Base-by-base conservation (phyloP, 2,113 vertebrate species). In the Phylloscopus trochiloides region DNA sequence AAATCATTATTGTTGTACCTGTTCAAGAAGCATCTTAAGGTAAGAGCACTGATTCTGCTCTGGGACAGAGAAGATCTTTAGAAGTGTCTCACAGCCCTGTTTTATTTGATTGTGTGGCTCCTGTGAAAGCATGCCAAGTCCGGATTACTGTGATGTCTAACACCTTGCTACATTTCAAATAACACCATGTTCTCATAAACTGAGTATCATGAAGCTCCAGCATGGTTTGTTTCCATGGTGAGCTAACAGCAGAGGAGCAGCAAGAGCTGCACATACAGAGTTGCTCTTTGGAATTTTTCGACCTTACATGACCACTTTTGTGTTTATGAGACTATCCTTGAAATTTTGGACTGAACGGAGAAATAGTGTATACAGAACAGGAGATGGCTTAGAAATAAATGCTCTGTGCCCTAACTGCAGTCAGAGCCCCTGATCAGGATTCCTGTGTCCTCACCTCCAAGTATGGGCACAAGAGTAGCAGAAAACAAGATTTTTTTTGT, bases 101-200 rank as follows among this genome's bases (percentile, higher is more conserved):
- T 95, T 92, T 50, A 73, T 75, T 90, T 52, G 61, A 59, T 15
- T 65, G 54, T 34, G 45, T 73, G 67, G 62, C 52, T 95, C 66
- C 85, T 82, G 34, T 83, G 82, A 93, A 94, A 76, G 50, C 54
- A 70, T 52, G 90, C 96, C 95, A 95, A 92, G 71, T 86, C 92
- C 0, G 1, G 90, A 94, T 96, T 94, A 96, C 88, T 90, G 68
- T 62, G 65, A 93, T 92, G 78, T 72, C 90, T 90, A 93, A 90
- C 92, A 96, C 92, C 95, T 93, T 86, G 67, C 92, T 82, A 73
- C 74, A 87, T 90, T 92, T 97, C 95, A 96, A 95, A 83, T 86
- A 96, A 97, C 95, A 97, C 92, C 74, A 79, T 54, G 66, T 85
- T 93, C 92, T 93, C 90, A 62, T 95, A 97, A 96, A 95, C 95